phyloP scores from a whole-genome alignment of 1,140 invertebrate genomes.

The Philaenus spumarius region DNA sequence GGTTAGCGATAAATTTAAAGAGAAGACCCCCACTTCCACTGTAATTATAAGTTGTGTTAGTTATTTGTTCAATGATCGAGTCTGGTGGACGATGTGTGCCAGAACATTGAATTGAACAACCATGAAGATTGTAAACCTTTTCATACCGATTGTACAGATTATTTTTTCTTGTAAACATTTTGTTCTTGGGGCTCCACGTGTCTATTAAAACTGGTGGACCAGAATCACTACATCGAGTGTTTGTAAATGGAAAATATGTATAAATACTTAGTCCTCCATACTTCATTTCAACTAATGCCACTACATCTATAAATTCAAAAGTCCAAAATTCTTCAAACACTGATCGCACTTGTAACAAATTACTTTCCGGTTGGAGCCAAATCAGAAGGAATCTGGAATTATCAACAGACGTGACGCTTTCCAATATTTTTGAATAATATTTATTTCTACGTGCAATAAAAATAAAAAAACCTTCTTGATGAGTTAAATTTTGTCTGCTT shows the following conservation, averaged over 20 bases:
- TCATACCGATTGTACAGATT: conserved; percentile 23
- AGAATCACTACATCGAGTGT: conserved; percentile 23
- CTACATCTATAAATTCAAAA: conserved; percentile 28
- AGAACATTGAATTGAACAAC: conserved; percentile 27
- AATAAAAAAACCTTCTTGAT: conserved; percentile 11
- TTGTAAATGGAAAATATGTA: conserved; percentile 27
- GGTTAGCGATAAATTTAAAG: conserved; percentile 25
- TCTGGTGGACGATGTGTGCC: conserved; percentile 27
- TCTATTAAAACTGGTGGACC: conserved; percentile 28
- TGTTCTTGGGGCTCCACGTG: conserved; percentile 19
- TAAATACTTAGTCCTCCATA: conserved; percentile 26
- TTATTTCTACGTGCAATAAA: conserved; percentile 12
- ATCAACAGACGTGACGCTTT: neutral
- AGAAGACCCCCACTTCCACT: conserved; percentile 20
- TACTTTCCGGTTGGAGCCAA: conserved; percentile 13
- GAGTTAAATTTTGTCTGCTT: conserved; percentile 11
- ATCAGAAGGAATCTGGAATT: conserved; percentile 14
- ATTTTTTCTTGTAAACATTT: conserved; percentile 16
- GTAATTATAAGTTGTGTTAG: conserved; percentile 17
- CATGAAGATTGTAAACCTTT: conserved; percentile 24
- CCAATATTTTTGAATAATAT: conserved; percentile 21
- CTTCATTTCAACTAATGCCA: conserved; percentile 25
- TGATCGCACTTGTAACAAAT: conserved; percentile 7
- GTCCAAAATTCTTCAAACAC: conserved; percentile 29
- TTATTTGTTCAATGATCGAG: conserved; percentile 17